Percentiles rank a stretch among this genome's conserved stretches.
Evolutionary conservation across 1,140 invertebrate species (phyloP).

Genomic region (Tetragonula clypearis): DNA sequence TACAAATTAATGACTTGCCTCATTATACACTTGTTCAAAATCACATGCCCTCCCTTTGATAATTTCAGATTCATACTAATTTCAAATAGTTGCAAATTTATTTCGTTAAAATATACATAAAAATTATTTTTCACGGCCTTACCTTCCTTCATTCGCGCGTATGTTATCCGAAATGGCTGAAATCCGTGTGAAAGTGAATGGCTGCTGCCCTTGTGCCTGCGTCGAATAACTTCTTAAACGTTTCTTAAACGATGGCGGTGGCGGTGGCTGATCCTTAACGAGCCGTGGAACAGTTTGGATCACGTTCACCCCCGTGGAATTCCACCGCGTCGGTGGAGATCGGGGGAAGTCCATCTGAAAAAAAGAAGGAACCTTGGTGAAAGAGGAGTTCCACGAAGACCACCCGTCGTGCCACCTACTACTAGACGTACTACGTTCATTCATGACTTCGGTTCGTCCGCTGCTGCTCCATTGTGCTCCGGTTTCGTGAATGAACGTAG

Average conservation of each 20-base stretch:
- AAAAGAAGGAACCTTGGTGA: neutral
- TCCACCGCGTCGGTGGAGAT: neutral
- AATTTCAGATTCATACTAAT: no score
- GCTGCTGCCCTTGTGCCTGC: conserved; percentile 28
- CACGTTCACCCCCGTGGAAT: conserved; percentile 56
- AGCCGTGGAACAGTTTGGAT: conserved; percentile 51
- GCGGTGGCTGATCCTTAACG: conserved; percentile 55
- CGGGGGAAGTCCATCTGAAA: neutral
- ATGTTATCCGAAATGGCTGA: no score
- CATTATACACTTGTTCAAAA: no score
- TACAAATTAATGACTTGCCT: no score
- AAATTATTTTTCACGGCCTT: conserved; percentile 1
- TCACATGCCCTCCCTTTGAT: no score
- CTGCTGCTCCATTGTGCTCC: conserved; percentile 62
- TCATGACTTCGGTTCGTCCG: conserved; percentile 59
- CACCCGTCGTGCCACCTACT: conserved; percentile 62
- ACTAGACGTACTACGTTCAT: conserved; percentile 77
- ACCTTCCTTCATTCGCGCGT: neutral
- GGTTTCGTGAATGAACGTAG: conserved; percentile 74
- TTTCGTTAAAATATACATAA: no score
- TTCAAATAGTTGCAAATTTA: no score
- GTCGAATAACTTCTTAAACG: conserved; percentile 72
- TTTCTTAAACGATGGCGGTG: conserved; percentile 68
- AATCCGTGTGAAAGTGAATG: conserved; percentile 21
- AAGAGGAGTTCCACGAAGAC: conserved; percentile 47